Evolutionary conservation across 2,888 invertebrate species (phyloP).

Genomic region (Temnothorax rugatulus): DNA sequence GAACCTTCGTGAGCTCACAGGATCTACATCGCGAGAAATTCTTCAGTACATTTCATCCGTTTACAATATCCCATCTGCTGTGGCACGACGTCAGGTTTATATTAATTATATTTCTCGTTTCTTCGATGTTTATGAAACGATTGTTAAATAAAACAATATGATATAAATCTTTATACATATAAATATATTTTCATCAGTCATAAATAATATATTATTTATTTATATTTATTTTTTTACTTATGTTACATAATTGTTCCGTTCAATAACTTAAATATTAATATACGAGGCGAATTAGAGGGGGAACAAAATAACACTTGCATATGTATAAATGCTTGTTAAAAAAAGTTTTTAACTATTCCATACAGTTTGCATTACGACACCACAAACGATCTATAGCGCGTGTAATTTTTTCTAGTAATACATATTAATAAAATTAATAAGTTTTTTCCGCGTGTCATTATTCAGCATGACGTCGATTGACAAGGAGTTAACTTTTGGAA

Average conservation of each 20-base stretch:
- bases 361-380: not conserved
- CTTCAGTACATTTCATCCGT: conserved; percentile 74
- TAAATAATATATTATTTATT: not conserved
- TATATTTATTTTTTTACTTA: not conserved
- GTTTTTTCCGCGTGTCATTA: not conserved
- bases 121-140: too few relatives aligned
- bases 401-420: conserved; percentile 8
- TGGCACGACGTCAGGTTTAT: conserved; percentile 77
- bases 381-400: not conserved
- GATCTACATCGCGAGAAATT: conserved; percentile 77
- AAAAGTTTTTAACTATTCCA: not conserved
- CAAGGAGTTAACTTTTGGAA: not conserved
- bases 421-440: conserved; percentile 18
- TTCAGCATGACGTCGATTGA: not conserved
- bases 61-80: conserved; percentile 67
- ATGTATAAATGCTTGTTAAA: not conserved
- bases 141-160: not conserved
- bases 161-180: not conserved
- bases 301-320: not conserved
- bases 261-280: not conserved
- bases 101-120: not conserved
- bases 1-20: conserved; percentile 75
- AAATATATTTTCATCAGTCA: not conserved
- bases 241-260: not conserved
- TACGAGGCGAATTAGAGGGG: not conserved